Base-by-base conservation (phyloP, 2,797 vertebrate genomes). In the Morus bassanus region DNA sequence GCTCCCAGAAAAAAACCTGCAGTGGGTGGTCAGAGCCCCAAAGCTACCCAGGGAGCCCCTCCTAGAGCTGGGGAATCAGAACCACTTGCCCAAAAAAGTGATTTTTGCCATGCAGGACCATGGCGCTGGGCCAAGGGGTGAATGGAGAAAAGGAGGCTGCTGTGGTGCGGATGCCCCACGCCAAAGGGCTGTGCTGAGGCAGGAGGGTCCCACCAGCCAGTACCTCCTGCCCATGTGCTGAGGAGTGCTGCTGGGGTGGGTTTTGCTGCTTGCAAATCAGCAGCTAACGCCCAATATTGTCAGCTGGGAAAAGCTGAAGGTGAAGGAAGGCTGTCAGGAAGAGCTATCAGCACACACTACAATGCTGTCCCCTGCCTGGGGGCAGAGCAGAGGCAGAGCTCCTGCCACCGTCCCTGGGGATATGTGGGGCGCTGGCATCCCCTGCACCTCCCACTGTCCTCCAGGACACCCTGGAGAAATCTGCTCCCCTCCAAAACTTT, bases 351-450 rank as follows among this genome's bases (percentile, higher is more conserved):
- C 37, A 69, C 0, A 2, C 0, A 0, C 53, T 88, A 45, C 1
- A 11, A 54, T 6, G 7, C 41, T 19, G 19, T 86, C 46, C 80
- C 43, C 54, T 78, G 35, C 24, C 68, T 77, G 67, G 33, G 79
- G 35, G 48, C 73, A 88, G 76, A 79, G 90, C n/a, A 82, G 67
- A 64, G 59, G 46, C 64, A 76, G 72, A 80, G 43, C 43, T 91
- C 39, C 35, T 96, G 33, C 59, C 33, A 35, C 33, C 0, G 1
- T 64, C 33, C 57, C 50, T 48, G 65, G 3, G 30, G 9, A 14
- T 65, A 37, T 2, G 0, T n/a, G 51, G 43, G 31, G 25, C 0
- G 0, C 45, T 60, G 56, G 31, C 27, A 6, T 28, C 25, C 13
- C 54, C 23, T 0, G 7, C 6, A 41, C n/a, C 27, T 81, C 59